Evolutionary conservation across 1,140 invertebrate genomes (phyloP), one percentile per base, ranked within the genome.

Genomic region (Bombyx mandarina): DNA sequence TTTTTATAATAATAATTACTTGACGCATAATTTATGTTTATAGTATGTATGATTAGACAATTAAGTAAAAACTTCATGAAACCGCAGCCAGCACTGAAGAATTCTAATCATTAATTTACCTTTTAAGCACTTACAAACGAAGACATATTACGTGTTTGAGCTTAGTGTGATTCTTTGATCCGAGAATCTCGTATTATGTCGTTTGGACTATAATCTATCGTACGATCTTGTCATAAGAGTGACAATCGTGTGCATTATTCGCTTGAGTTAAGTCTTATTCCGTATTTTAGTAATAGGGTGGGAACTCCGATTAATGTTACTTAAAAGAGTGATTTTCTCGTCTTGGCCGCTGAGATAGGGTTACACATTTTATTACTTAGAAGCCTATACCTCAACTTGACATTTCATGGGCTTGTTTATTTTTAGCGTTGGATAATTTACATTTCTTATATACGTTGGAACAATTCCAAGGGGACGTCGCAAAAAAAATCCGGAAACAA

Each of bases 301-400:
- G 12, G 53, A 43, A 54, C 53, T 43, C 22, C 79, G 75, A 86
- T 86, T 86, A 86, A 86, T 86, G 82, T 86, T 82, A 86, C 82
- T 86, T 79, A 84, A 35, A 77, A 82, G 71, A 67, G 66, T 62
- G 69, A 80, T 69, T 75, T 75, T 65, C 74, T 72, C 71, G 26
- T 35, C 26, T 61, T 82, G 65, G 66, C 66, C 73, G 67, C 55
- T 45, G 63, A 69, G 78, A 79, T 77, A 77, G 75, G 63, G 61
- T 54, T 82, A 86, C 82, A 86, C 76, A 82, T 78, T 82, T 86
- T 82, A 68, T 77, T 75, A 86, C 82, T 86, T 84, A 84, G 79
- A 67, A 62, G 68, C 66, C 63, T 76, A 78, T 82, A 74, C 74
- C 77, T 78, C 73, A 78, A 61, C 53, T 54, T 43, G 53, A 54